Evolutionary conservation across 2,113 vertebrate genomes (phyloP).

Genomic region (Oreochromis spilurus): DNA sequence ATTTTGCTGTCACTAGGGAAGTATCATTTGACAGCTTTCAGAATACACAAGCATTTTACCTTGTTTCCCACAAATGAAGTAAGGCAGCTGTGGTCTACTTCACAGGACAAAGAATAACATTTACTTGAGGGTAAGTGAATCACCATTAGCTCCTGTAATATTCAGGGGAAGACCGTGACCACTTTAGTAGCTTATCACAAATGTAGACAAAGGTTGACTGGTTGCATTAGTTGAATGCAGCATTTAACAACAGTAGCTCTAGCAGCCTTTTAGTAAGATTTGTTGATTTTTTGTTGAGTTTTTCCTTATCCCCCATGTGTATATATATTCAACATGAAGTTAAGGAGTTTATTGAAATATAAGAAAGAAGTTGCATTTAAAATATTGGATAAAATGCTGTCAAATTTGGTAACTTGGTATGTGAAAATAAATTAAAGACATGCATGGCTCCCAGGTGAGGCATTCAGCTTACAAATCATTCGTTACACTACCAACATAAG

Average conservation of each 20-base stretch:
- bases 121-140: not conserved
- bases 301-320: not conserved
- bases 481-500: not conserved
- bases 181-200: not conserved
- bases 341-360: not conserved
- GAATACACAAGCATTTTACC: not conserved
- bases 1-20: not conserved
- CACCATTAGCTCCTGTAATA: not conserved
- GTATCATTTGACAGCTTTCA: not conserved
- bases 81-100: slow-evolving; percentile 4
- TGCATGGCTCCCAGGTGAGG: not conserved
- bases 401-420: not conserved
- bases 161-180: not conserved
- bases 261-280: not conserved
- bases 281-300: not conserved
- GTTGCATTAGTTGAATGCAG: not conserved
- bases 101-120: not conserved
- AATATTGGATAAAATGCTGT: not conserved
- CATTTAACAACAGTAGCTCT: not conserved
- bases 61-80: not conserved
- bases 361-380: not conserved
- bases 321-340: not conserved
- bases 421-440: not conserved
- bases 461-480: not conserved
- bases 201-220: not conserved